These are phyloP conservation scores for Vicugna pacos DNA, from an alignment of 2,113 vertebrate species.

Conservation along the genomic window DNA sequence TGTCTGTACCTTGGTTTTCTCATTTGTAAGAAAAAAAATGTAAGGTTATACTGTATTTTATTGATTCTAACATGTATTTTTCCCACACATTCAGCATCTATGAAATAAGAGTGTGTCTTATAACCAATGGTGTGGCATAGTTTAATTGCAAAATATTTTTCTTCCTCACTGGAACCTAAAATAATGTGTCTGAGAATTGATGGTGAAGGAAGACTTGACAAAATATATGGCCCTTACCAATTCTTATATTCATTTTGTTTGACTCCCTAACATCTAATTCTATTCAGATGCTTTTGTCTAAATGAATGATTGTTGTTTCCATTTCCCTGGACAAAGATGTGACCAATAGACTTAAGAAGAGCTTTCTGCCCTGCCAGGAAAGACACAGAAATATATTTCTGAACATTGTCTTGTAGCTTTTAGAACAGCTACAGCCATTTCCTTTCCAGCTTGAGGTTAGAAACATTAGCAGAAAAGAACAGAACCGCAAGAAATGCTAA, in stretches of 20 bases:
- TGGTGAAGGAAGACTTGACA: constrained; percentile 11
- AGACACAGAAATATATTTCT: not conserved
- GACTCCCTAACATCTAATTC: not conserved
- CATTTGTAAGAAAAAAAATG: not conserved
- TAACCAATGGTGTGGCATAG: not conserved
- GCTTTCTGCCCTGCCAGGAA: not conserved
- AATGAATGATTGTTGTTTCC: not conserved
- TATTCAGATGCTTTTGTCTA: not conserved
- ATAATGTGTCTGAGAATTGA: constrained; percentile 34
- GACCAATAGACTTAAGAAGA: not conserved
- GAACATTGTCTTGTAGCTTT: not conserved
- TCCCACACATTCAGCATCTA: not conserved
- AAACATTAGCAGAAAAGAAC: not conserved
- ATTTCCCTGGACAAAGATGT: not conserved
- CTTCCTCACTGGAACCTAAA: constrained; percentile 38
- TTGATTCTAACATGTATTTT: not conserved
- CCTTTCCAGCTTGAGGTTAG: not conserved
- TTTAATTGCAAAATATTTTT: constrained; percentile 49
- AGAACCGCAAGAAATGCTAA: not conserved
- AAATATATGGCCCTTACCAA: not conserved
- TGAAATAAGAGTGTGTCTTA: not conserved
- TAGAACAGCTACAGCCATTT: not conserved
- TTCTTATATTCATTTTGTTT: constrained; percentile 44
- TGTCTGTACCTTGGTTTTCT: not conserved
- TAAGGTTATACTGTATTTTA: not conserved